Conservation (phyloP, 2,113 vertebrate species). For the Lophochroa leadbeateri region DNA sequence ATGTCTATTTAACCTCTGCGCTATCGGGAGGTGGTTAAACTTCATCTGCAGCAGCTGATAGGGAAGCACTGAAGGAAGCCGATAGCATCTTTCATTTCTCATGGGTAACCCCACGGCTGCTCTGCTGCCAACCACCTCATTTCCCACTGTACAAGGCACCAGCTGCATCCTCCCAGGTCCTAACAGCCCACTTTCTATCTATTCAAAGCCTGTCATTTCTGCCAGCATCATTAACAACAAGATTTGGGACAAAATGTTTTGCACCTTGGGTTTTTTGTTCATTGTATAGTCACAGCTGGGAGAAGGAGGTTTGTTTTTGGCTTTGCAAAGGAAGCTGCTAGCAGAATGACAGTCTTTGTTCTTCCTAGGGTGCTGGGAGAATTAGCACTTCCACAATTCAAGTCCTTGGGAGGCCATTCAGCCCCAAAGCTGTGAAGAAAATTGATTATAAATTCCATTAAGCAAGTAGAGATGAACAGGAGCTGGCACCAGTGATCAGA, state of each 20-base stretch:
- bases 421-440: slow-evolving; percentile 13
- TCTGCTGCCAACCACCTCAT: background rate
- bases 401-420: slow-evolving; percentile 34
- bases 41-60: slow-evolving; percentile 55
- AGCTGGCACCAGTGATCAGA: background rate
- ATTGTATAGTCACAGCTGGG: background rate
- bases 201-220: slow-evolving; percentile 43
- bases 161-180: slow-evolving; percentile 52
- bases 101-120: background rate
- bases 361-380: slow-evolving; percentile 18
- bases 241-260: slow-evolving; percentile 42
- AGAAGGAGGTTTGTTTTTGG: slow-evolving; percentile 35
- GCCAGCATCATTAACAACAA: background rate
- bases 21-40: slow-evolving; percentile 8
- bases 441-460: slow-evolving; percentile 43
- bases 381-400: slow-evolving; percentile 22
- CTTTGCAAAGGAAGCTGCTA: slow-evolving; percentile 28
- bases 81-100: slow-evolving; percentile 53
- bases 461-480: background rate
- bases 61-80: slow-evolving; percentile 33
- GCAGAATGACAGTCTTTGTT: slow-evolving; percentile 38
- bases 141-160: slow-evolving; percentile 14
- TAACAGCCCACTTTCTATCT: slow-evolving; percentile 19
- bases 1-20: background rate
- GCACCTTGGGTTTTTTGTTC: slow-evolving; percentile 23